Conservation (phyloP, 2,888 invertebrate genomes). For the Eupeodes latifasciatus region DNA sequence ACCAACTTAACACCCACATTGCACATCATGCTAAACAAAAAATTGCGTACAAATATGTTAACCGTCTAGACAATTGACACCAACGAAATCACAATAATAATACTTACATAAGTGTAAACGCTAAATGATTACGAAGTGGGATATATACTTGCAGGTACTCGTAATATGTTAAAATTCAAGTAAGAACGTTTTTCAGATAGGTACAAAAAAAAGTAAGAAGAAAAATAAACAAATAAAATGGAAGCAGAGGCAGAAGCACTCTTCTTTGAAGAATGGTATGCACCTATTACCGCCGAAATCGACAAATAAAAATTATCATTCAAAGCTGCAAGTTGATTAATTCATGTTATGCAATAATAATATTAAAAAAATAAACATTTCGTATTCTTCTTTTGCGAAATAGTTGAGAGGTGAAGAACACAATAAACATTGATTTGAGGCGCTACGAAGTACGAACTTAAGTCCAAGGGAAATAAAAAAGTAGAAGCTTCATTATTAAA, state of each 20-base stretch:
- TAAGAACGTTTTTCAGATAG: conserved; percentile 37
- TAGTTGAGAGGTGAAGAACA: not conserved
- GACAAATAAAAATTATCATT: conserved; percentile 50
- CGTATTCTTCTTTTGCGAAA: not conserved
- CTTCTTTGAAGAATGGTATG: conserved; percentile 16
- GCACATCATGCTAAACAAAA: not conserved
- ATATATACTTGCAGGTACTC: conserved; percentile 18
- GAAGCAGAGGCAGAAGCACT: conserved; percentile 2
- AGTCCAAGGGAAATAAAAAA: too few species aligned
- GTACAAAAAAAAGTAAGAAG: conserved; percentile 2
- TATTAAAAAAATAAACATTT: conserved; percentile 2
- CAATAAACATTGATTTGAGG: too few species aligned
- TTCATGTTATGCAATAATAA: conserved; percentile 60
- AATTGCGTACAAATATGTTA: conserved; percentile 7
- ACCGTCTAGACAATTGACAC: conserved; percentile 69
- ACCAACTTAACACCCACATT: not conserved
- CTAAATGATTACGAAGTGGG: conserved; percentile 27
- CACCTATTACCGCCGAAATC: conserved; percentile 55
- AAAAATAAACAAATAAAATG: not conserved
- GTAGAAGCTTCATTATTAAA: too few species aligned
- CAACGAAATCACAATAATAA: conserved; percentile 34
- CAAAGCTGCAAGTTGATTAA: conserved; percentile 47
- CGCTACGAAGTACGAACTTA: too few species aligned
- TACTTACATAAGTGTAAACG: conserved; percentile 64
- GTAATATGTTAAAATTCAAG: conserved; percentile 15